phyloP scores from a whole-genome alignment of 2,888 invertebrate species.

The Morpho deidamia region DNA sequence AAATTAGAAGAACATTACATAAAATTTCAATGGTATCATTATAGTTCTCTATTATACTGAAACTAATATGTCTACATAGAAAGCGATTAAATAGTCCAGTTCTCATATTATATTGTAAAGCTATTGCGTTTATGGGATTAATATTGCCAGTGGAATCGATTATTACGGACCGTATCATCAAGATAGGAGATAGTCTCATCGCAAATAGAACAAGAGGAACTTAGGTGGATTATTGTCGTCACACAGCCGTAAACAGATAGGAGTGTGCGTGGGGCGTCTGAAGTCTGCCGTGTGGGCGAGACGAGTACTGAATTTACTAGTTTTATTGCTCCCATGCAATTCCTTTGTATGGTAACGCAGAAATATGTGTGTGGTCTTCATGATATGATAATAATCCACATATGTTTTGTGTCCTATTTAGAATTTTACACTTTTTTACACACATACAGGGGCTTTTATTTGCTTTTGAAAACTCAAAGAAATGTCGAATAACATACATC shows the following conservation, averaged over 20 bases:
- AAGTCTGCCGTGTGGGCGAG: slow-evolving; percentile 67
- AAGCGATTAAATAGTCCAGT: neutral
- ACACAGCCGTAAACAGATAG: slow-evolving; percentile 9
- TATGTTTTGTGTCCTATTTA: slow-evolving; percentile 11
- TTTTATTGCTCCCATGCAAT: slow-evolving; percentile 63
- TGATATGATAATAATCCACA: slow-evolving; percentile 11
- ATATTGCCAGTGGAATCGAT: slow-evolving; percentile 10
- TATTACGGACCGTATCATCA: slow-evolving; percentile 8
- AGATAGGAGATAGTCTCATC: slow-evolving; percentile 15
- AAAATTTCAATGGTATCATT: no score
- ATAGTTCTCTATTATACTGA: no score
- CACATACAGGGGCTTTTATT: neutral
- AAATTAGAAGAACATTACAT: no score
- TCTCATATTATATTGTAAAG: slow-evolving; percentile 5
- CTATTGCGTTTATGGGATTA: slow-evolving; percentile 10
- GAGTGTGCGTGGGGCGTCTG: slow-evolving; percentile 54
- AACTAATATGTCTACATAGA: no score
- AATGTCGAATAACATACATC: no score
- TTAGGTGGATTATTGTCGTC: slow-evolving; percentile 17
- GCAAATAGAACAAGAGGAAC: slow-evolving; percentile 21
- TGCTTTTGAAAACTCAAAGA: neutral
- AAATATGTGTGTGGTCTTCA: slow-evolving; percentile 32
- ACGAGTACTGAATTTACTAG: slow-evolving; percentile 54
- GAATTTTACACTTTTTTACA: slow-evolving; percentile 1
- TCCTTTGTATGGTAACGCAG: slow-evolving; percentile 45